Conservation (phyloP, 2,113 vertebrate genomes). For the Zapus hudsonius region DNA sequence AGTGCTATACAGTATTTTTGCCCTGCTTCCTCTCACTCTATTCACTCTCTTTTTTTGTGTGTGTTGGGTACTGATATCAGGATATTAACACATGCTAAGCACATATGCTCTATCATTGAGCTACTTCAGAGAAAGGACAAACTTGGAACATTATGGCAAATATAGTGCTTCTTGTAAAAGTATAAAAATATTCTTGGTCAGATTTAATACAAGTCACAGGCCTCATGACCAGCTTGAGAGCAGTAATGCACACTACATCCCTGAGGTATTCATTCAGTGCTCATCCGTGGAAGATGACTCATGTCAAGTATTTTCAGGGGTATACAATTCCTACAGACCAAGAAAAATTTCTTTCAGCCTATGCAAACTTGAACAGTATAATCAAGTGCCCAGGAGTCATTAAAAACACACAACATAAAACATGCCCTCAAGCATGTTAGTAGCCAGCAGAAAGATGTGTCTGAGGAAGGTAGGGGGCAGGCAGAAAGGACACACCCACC, state of each 20-base stretch:
- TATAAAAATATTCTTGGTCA: not conserved
- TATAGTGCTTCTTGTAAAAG: not conserved
- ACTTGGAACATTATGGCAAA: slow-evolving; percentile 22
- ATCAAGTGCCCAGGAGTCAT: not conserved
- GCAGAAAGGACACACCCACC: not conserved
- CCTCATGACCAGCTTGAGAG: not conserved
- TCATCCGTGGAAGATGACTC: slow-evolving; percentile 1
- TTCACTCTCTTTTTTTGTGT: not conserved
- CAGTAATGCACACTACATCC: not conserved
- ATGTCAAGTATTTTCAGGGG: not conserved
- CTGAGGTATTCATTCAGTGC: not conserved
- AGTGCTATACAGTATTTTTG: too few species aligned
- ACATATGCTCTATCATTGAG: not conserved
- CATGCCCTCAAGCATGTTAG: not conserved
- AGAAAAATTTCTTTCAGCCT: not conserved
- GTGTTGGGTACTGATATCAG: not conserved
- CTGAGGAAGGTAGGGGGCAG: not conserved
- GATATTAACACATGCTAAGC: not conserved
- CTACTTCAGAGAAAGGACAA: not conserved
- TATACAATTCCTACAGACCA: not conserved
- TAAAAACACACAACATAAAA: too few species aligned
- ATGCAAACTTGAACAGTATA: not conserved
- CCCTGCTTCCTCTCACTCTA: not conserved
- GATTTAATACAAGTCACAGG: not conserved
- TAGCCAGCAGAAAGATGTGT: not conserved